Evolutionary conservation across 2,797 vertebrate genomes (phyloP).

Genomic region (Hipposideros larvatus): DNA sequence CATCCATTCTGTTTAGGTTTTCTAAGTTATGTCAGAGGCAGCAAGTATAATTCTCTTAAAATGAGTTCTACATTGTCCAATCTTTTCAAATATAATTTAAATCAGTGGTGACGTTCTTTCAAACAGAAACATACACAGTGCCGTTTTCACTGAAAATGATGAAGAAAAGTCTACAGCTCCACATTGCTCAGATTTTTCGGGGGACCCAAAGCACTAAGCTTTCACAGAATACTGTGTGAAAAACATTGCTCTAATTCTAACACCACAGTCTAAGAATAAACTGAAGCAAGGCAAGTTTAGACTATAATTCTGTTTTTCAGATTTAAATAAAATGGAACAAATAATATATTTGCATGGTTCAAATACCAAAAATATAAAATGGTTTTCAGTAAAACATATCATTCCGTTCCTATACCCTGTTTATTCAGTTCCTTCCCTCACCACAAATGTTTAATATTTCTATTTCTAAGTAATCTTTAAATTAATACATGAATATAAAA

Average conservation of each 20-base stretch:
- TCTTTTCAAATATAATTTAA: background rate
- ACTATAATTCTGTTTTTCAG: background rate
- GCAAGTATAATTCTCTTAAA: background rate
- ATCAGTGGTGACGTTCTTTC: background rate
- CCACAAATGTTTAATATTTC: background rate
- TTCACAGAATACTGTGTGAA: background rate
- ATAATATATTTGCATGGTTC: background rate
- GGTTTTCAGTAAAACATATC: background rate
- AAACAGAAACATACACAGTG: background rate
- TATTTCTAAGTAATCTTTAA: background rate
- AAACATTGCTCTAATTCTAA: background rate
- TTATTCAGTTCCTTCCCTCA: background rate
- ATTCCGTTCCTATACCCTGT: background rate
- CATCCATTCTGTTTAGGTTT: background rate
- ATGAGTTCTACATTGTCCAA: background rate
- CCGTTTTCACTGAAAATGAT: background rate
- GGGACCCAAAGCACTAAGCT: background rate
- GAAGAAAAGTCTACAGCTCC: background rate
- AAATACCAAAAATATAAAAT: constrained; percentile 12
- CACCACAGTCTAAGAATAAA: background rate
- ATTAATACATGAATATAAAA: background rate
- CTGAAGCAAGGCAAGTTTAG: background rate
- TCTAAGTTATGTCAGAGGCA: background rate
- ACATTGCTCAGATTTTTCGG: background rate
- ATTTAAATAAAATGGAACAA: background rate